phyloP scores from a whole-genome alignment of 2,888 invertebrate species.

The Muscina levida region DNA sequence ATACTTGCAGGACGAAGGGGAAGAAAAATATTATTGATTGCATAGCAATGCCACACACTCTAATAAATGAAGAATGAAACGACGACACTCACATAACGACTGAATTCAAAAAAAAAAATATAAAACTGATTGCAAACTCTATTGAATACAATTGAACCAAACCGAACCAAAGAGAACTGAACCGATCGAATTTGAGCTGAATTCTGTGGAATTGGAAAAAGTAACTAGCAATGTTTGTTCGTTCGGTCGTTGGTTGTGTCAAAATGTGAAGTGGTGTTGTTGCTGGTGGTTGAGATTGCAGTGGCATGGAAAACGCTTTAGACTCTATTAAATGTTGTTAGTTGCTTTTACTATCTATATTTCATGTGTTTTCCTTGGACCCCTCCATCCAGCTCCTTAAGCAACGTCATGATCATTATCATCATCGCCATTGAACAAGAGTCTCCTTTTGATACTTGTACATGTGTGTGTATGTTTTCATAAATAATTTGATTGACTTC shows the following conservation, averaged over 20 bases:
- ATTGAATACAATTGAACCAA: neutral
- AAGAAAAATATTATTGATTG: constrained; percentile 42
- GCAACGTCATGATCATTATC: neutral
- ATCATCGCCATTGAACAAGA: too few relatives aligned
- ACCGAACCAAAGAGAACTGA: neutral
- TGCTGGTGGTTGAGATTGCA: neutral
- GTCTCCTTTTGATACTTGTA: neutral
- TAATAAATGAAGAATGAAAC: constrained; percentile 43
- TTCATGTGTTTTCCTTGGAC: neutral
- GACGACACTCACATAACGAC: constrained; percentile 3
- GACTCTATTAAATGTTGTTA: constrained; percentile 19
- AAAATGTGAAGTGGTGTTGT: constrained; percentile 3
- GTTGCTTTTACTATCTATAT: constrained; percentile 6
- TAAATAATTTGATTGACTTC: constrained; percentile 65
- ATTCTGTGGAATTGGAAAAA: constrained; percentile 20
- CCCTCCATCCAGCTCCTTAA: neutral
- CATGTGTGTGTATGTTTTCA: constrained; percentile 14
- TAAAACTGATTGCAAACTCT: too few relatives aligned
- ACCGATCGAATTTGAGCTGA: neutral
- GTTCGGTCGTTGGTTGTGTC: constrained; percentile 12
- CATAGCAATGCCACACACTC: constrained; percentile 33
- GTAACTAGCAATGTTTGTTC: constrained; percentile 14
- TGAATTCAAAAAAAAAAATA: too few relatives aligned
- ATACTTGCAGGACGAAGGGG: neutral
- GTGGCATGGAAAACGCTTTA: constrained; percentile 4